A percentile compares a stretch with the other conserved stretches of the same genome.
These are phyloP conservation scores for Pseudochirops corinnae DNA, from an alignment of 2,797 vertebrate species.

Conservation along the genomic window DNA sequence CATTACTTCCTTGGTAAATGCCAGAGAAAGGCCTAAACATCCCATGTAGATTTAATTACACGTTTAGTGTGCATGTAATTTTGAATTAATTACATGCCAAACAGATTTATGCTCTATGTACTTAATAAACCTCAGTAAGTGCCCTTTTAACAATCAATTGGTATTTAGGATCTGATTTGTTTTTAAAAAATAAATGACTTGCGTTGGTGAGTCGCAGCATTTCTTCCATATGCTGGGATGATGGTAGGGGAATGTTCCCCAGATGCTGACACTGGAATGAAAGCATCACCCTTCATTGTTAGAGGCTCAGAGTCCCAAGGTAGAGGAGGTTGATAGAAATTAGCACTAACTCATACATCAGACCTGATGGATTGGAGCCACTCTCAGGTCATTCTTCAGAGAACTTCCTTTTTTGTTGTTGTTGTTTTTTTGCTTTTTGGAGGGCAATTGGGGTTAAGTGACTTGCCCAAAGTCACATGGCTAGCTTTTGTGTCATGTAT, in stretches of 20 bases:
- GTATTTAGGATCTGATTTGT: constrained; percentile 86
- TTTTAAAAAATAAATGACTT: constrained; percentile 83
- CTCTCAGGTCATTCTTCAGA: background rate
- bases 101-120: constrained; percentile 90
- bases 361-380: background rate
- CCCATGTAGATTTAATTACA: constrained; percentile 88
- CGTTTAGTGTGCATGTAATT: constrained; percentile 89
- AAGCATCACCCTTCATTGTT: constrained; percentile 45
- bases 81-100: constrained; percentile 91
- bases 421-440: too few relatives aligned
- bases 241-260: constrained; percentile 49
- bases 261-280: constrained; percentile 46
- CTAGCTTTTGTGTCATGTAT: too few relatives aligned
- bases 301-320: background rate
- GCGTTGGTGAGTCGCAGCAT: constrained; percentile 54
- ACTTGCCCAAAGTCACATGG: too few relatives aligned
- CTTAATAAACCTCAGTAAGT: constrained; percentile 89
- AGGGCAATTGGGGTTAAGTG: too few relatives aligned
- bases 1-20: constrained; percentile 88
- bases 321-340: background rate
- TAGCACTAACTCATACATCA: constrained; percentile 20
- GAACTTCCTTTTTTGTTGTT: background rate
- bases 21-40: constrained; percentile 88
- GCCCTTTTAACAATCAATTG: constrained; percentile 88
- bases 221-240: constrained; percentile 57